Base-by-base conservation (phyloP, 2,113 vertebrate genomes). In the Syngnathoides biaculeatus region DNA sequence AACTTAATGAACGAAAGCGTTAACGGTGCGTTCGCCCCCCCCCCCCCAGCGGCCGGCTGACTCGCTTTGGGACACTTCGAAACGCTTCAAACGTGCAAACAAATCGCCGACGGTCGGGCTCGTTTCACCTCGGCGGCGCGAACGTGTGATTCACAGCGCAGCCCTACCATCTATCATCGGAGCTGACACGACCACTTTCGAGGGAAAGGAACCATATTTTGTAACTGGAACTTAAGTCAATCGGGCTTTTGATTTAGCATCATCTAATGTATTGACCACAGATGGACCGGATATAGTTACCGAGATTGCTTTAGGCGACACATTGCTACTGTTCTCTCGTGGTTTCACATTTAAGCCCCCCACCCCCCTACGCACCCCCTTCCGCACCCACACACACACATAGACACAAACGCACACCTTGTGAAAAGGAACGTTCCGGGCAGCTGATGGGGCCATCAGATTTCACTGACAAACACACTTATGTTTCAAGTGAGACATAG, bases 401-500 rank as follows among this genome's bases (percentile, higher is more conserved):
- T 42, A 65, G 53, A 68, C 55, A 77, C 59, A 66, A 59, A 66
- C 69, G 68, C 80, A 68, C 52, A 14, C 47, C 58, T 55, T 74
- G 72, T 82, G 90, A 90, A 86, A 86, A 90, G 88, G 87, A 88
- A 53, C 75, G 86, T 91, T 89, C 91, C 90, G 86, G 90, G 95
- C 93, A 94, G 93, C 92, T 94, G 94, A 96, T 93, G 92, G 91
- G 92, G 87, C 43, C 79, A 84, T 93, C 92, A 38, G 91, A 92
- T 96, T 95, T 94, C 93, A 92, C 93, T 90, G 90, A 94, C 94
- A 94, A 94, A 95, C 88, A 93, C 93, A 94, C 95, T 92, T 88
- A 83, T 90, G 48, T 48, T 35, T 48, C 64, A 48, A 65, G 60
- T 62, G 93, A 90, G 90, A 95, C 91, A 84, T 83, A 93, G 93